Evolutionary conservation across 2,888 invertebrate species (phyloP).

Genomic region (Omphaloscelis lunosa): DNA sequence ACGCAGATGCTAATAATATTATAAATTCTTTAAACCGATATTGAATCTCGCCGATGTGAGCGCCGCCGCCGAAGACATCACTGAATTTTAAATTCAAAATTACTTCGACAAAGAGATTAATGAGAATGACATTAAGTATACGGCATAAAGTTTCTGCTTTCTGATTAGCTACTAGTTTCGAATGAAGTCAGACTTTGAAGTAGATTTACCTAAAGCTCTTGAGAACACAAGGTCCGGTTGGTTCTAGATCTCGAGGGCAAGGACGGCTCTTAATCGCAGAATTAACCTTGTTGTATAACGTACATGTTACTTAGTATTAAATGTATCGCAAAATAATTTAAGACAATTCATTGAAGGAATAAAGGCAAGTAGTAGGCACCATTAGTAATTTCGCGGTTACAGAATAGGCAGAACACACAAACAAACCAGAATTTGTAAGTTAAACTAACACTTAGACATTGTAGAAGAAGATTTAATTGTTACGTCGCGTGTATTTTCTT

Average conservation of each 20-base stretch:
- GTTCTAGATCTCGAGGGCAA: slow-evolving; percentile 75
- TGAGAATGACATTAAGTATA: not conserved
- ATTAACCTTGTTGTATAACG: slow-evolving; percentile 42
- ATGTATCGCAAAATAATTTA: slow-evolving; percentile 20
- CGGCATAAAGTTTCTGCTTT: not conserved
- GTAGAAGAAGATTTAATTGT: not conserved
- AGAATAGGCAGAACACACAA: not conserved
- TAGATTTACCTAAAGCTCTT: slow-evolving; percentile 40
- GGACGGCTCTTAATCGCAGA: slow-evolving; percentile 70
- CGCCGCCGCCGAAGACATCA: not conserved
- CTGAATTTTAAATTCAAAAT: slow-evolving; percentile 5
- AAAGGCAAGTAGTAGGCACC: not conserved
- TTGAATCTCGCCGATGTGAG: no score
- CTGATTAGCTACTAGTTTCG: slow-evolving; percentile 18
- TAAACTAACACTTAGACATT: not conserved
- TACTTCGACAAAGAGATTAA: not conserved
- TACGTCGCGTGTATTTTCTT: not conserved
- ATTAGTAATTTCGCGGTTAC: not conserved
- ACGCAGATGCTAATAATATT: no score
- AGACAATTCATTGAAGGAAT: not conserved
- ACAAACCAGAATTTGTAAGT: no score
- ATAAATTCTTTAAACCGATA: no score
- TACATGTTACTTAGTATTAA: slow-evolving; percentile 23
- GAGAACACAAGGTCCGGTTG: slow-evolving; percentile 76
- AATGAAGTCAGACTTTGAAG: slow-evolving; percentile 29